A percentile compares a stretch with the other conserved stretches of the same genome.
Conservation (phyloP, 2,888 invertebrate species). For the Eubasilissa splendida region DNA sequence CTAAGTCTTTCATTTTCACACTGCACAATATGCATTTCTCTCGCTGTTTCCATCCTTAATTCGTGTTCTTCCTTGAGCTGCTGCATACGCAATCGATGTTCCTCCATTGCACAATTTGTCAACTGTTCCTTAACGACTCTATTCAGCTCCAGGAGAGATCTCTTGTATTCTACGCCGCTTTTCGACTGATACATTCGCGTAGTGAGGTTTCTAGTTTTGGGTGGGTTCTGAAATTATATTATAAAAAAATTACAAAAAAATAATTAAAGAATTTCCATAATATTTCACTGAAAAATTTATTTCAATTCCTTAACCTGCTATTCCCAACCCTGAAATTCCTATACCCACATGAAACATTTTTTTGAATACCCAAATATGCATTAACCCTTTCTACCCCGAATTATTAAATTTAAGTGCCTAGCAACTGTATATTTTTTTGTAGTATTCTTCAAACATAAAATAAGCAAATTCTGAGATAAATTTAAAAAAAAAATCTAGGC, state of each 20-base stretch:
- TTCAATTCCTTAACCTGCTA: too few relatives aligned
- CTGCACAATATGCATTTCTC: conserved; percentile 52
- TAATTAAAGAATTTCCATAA: too few relatives aligned
- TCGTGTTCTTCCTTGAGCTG: conserved; percentile 55
- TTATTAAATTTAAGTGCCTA: too few relatives aligned
- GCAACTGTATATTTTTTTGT: too few relatives aligned
- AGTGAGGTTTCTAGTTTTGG: conserved; percentile 48
- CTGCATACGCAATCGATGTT: conserved; percentile 53
- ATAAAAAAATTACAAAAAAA: neutral
- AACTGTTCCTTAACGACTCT: conserved; percentile 55
- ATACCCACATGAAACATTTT: too few relatives aligned
- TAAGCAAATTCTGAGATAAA: too few relatives aligned
- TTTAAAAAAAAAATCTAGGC: too few relatives aligned
- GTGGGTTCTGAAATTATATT: conserved; percentile 48
- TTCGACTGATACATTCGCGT: conserved; percentile 43
- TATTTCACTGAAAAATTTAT: too few relatives aligned
- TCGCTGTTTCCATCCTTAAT: conserved; percentile 39
- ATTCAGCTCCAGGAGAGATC: conserved; percentile 54
- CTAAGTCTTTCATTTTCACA: conserved; percentile 54
- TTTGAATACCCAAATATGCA: too few relatives aligned
- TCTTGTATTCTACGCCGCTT: conserved; percentile 51
- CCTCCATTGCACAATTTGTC: conserved; percentile 54
- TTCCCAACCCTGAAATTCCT: too few relatives aligned
- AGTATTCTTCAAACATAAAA: too few relatives aligned
- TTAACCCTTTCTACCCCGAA: too few relatives aligned